Evolutionary conservation across 2,888 invertebrate species (phyloP).

Genomic region (Andrena fulva): DNA sequence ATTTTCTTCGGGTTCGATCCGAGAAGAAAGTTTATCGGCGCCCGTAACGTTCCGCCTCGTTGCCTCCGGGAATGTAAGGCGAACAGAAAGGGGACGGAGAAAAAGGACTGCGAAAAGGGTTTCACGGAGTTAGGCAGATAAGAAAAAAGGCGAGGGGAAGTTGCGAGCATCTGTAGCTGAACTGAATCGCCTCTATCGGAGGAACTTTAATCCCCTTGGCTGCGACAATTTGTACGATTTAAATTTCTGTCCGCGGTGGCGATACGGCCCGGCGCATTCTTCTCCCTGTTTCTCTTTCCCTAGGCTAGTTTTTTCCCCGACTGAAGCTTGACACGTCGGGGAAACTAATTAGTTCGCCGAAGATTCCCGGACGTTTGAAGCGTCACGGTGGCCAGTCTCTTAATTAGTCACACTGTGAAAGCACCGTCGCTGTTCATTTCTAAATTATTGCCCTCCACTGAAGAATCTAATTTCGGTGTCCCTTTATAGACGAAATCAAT

Average conservation of each 20-base stretch:
- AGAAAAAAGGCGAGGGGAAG: conserved; percentile 11
- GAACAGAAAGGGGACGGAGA: conserved; percentile 32
- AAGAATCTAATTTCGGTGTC: background rate
- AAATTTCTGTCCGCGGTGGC: background rate
- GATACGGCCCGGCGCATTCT: background rate
- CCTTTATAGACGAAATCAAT: background rate
- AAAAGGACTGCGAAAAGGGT: conserved; percentile 13
- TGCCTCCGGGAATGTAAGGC: conserved; percentile 35
- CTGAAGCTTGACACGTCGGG: background rate
- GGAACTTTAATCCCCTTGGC: conserved; percentile 52
- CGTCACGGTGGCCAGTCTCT: background rate
- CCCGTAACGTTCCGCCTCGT: conserved; percentile 30
- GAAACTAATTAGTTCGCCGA: conserved; percentile 30
- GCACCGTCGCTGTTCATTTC: background rate
- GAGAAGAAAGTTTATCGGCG: conserved; percentile 48
- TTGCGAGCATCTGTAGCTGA: conserved; percentile 14
- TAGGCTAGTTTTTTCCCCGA: background rate
- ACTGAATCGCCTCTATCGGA: conserved; percentile 26
- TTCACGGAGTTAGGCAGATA: conserved; percentile 17
- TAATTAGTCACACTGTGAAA: conserved; percentile 25
- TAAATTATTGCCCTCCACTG: background rate
- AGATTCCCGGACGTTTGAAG: conserved; percentile 24
- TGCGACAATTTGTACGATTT: conserved; percentile 9
- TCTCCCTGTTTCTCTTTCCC: background rate
- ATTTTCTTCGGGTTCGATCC: conserved; percentile 49